phyloP scores from a whole-genome alignment of 2,113 vertebrate genomes.

The Catharus bicknelli region DNA sequence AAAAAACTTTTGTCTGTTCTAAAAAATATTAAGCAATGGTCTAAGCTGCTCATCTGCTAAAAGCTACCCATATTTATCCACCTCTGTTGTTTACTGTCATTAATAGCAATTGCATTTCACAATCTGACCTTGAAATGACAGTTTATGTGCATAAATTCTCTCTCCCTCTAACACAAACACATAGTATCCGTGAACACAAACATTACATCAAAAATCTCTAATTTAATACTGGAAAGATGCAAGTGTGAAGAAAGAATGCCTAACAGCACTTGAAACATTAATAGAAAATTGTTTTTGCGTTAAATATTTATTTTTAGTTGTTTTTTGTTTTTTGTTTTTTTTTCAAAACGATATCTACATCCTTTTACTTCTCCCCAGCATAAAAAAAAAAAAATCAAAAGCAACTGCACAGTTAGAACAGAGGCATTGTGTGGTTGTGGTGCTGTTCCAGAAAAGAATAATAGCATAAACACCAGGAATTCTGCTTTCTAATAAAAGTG shows the following conservation, averaged over 20 bases:
- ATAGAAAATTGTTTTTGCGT: not conserved
- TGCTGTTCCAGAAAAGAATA: not conserved
- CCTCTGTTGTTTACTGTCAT: slow-evolving; percentile 77
- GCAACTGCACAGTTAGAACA: not conserved
- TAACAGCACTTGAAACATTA: not conserved
- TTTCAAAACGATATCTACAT: not conserved
- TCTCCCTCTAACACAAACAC: slow-evolving; percentile 16
- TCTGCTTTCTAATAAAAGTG: slow-evolving; percentile 24
- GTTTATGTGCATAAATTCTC: slow-evolving; percentile 67
- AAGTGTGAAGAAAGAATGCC: not conserved
- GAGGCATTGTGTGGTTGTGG: not conserved
- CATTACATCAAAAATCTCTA: not conserved
- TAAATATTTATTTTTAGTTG: not conserved
- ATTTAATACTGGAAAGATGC: not conserved
- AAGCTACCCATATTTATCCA: slow-evolving; percentile 86
- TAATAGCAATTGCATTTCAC: slow-evolving; percentile 87
- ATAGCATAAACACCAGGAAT: not conserved
- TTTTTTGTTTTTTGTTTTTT: not conserved
- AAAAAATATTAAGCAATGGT: slow-evolving; percentile 82
- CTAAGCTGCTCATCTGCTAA: slow-evolving; percentile 87
- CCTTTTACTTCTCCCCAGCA: not conserved
- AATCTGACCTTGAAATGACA: slow-evolving; percentile 83
- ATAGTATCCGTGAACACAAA: slow-evolving; percentile 52
- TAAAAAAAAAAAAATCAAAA: not conserved
- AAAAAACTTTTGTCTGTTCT: slow-evolving; percentile 56